Conservation (phyloP, 2,888 invertebrate genomes). For the Exocentrus adspersus region DNA sequence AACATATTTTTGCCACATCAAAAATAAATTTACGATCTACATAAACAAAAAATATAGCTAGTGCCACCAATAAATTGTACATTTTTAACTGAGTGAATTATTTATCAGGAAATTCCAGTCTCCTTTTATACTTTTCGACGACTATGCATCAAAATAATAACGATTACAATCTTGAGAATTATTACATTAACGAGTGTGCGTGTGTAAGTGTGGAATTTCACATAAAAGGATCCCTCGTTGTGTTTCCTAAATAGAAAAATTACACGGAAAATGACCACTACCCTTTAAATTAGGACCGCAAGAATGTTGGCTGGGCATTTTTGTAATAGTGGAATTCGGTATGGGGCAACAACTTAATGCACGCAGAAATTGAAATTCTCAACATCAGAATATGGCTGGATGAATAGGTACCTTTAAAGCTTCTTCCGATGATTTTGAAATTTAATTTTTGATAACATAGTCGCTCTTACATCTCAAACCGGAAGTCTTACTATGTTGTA, state of each 20-base stretch:
- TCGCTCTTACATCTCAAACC: background rate
- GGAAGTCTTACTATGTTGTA: background rate
- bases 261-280: background rate
- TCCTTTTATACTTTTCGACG: background rate
- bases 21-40: no score
- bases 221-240: background rate
- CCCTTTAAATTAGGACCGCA: background rate
- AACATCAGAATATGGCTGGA: no score
- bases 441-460: background rate
- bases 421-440: background rate
- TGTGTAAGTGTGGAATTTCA: background rate
- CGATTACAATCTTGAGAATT: background rate
- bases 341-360: no score
- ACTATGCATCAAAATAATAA: background rate
- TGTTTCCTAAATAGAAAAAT: conserved; percentile 1
- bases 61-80: background rate
- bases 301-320: background rate
- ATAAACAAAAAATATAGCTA: background rate
- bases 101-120: background rate
- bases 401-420: no score
- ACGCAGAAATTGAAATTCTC: no score
- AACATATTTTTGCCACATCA: background rate
- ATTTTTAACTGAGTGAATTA: background rate
- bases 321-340: background rate
- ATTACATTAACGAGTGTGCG: background rate